These are phyloP conservation scores for Callorhinus ursinus DNA, from an alignment of 2,113 vertebrate genomes.

Conservation along the genomic window DNA sequence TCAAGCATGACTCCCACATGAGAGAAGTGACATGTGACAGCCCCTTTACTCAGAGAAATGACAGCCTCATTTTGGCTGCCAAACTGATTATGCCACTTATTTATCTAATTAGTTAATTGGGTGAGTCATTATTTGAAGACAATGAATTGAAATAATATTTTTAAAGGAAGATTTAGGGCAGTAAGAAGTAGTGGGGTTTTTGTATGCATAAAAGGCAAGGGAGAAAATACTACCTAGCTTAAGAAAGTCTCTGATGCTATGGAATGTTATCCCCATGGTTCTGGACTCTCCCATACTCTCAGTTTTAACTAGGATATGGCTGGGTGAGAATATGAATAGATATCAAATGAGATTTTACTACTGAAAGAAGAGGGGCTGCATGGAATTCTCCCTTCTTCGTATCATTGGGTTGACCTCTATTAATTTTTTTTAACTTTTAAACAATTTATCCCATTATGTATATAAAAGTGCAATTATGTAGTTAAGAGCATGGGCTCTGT, in stretches of 20 bases:
- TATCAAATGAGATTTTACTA: neutral
- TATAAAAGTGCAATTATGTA: neutral
- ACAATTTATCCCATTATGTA: neutral
- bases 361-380: neutral
- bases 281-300: neutral
- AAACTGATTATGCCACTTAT: neutral
- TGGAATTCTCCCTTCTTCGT: neutral
- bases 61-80: neutral
- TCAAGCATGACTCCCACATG: neutral
- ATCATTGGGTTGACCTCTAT: neutral
- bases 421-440: neutral
- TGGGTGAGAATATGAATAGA: neutral
- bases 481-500: neutral
- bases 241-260: neutral
- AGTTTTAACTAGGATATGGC: neutral
- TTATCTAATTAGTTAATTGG: constrained; percentile 27
- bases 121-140: neutral
- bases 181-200: neutral
- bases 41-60: neutral
- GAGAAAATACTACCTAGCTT: neutral
- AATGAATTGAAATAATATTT: neutral
- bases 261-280: neutral
- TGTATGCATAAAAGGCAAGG: neutral
- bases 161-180: neutral
- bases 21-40: neutral